Percentiles rank a stretch among this genome's conserved stretches.
Evolutionary conservation across 2,797 vertebrate species (phyloP).

Genomic region (Hirundo rustica): DNA sequence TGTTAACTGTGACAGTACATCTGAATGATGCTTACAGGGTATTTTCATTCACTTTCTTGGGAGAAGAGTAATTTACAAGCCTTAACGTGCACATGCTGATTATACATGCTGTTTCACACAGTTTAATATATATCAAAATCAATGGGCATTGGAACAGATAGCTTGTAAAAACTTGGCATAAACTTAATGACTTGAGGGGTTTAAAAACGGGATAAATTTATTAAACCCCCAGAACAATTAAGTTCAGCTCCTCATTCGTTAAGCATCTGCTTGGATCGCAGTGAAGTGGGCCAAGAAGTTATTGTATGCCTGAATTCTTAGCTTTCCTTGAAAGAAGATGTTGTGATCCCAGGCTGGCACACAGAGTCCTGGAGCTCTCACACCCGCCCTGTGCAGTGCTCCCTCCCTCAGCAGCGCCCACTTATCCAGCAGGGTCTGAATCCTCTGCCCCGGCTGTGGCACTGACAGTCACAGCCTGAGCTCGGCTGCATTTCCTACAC

Average conservation of each 20-base stretch:
- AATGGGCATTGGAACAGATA: not conserved
- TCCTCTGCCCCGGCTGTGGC: not conserved
- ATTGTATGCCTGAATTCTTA: not conserved
- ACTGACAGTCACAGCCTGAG: not conserved
- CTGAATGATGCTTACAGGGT: not conserved
- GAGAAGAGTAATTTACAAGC: not conserved
- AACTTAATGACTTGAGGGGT: not conserved
- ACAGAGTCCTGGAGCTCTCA: not conserved
- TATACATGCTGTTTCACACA: not conserved
- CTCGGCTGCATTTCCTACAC: not conserved
- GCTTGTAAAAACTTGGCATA: not conserved
- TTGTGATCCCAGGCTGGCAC: not conserved
- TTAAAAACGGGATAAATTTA: not conserved
- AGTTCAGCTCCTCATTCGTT: not conserved
- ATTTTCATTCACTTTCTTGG: not conserved
- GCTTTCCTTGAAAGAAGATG: not conserved
- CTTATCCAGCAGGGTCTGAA: rapidly evolving
- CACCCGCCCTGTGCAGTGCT: rapidly evolving
- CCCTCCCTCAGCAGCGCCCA: not conserved
- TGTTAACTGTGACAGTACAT: not conserved
- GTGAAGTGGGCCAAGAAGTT: not conserved
- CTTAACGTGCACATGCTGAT: not conserved
- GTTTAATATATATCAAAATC: not conserved
- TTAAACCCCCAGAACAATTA: not conserved
- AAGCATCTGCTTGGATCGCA: not conserved